Conservation (phyloP, 2,797 vertebrate species). For the Sebastes vulpes region DNA sequence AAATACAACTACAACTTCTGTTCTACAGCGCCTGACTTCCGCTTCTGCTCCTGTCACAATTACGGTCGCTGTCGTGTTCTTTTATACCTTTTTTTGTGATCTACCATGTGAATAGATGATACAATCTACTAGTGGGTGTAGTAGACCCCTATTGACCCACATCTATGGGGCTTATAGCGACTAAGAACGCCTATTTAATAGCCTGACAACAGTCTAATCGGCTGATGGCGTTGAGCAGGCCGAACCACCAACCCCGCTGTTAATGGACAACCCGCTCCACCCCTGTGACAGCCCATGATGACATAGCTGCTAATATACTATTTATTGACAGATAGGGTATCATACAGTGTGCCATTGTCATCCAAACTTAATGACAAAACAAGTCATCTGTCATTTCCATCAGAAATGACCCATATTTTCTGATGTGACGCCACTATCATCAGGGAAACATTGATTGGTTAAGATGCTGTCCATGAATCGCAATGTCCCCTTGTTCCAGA, state of each 20-base stretch:
- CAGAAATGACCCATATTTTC: not conserved
- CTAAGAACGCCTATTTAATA: too few species aligned
- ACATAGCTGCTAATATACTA: not conserved
- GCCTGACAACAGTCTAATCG: too few species aligned
- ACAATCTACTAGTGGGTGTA: not conserved
- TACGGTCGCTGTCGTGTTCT: not conserved
- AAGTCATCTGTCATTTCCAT: not conserved
- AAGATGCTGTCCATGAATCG: not conserved
- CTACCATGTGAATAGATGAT: not conserved
- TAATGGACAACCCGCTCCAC: not conserved
- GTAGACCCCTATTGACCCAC: not conserved
- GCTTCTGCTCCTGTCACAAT: not conserved
- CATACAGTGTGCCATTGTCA: not conserved
- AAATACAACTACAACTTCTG: too few species aligned
- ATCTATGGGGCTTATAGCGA: not conserved
- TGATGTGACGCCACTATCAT: not conserved
- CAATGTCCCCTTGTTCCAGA: not conserved
- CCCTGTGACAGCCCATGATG: not conserved
- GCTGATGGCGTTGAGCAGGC: not conserved
- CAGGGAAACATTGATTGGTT: not conserved
- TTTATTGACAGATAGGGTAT: not conserved
- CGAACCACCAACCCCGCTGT: not conserved
- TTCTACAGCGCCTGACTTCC: not conserved
- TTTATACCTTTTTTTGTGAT: not conserved
- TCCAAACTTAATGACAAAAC: not conserved